These are phyloP conservation scores for Caenorhabditis doughertyi DNA, from an alignment of 2,888 invertebrate genomes.

Conservation along the genomic window DNA sequence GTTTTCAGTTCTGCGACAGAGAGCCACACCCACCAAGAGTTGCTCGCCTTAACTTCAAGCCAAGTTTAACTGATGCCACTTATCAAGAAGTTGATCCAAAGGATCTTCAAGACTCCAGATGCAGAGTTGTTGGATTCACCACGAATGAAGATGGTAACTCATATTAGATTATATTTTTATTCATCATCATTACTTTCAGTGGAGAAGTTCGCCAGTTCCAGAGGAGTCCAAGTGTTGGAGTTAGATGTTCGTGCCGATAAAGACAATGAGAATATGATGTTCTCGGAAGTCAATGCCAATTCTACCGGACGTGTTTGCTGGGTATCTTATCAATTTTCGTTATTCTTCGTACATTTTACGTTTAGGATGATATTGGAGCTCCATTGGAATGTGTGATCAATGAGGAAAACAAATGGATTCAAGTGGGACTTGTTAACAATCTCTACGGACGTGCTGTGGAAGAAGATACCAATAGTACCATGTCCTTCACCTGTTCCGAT, in stretches of 20 bases:
- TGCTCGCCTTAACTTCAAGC: slow-evolving; percentile 52
- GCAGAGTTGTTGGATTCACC: slow-evolving; percentile 58
- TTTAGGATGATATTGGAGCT: slow-evolving; percentile 63
- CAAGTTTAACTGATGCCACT: slow-evolving; percentile 45
- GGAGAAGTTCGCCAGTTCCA: slow-evolving; percentile 36
- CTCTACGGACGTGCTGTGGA: slow-evolving; percentile 50
- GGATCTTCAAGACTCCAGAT: slow-evolving; percentile 28
- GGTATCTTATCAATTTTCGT: too few species aligned
- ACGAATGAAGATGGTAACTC: slow-evolving; percentile 59
- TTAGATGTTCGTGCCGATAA: slow-evolving; percentile 22
- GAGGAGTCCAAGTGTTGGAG: slow-evolving; percentile 33
- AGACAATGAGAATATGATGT: slow-evolving; percentile 43
- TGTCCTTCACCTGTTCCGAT: slow-evolving; percentile 43
- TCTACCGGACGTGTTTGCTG: slow-evolving; percentile 56
- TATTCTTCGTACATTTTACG: not conserved
- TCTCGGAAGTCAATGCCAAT: slow-evolving; percentile 51
- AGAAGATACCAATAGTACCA: slow-evolving; percentile 30
- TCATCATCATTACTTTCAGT: slow-evolving; percentile 30
- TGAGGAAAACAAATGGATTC: slow-evolving; percentile 47
- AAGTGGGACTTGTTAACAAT: slow-evolving; percentile 53
- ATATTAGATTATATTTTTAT: not conserved
- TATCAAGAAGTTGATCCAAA: slow-evolving; percentile 36
- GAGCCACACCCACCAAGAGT: slow-evolving; percentile 46
- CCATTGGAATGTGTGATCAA: slow-evolving; percentile 58
- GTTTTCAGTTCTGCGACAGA: slow-evolving; percentile 51